A percentile compares a stretch with the other conserved stretches of the same genome.
Conservation (phyloP, 1,140 invertebrate genomes). For the Drosophila bocqueti region DNA sequence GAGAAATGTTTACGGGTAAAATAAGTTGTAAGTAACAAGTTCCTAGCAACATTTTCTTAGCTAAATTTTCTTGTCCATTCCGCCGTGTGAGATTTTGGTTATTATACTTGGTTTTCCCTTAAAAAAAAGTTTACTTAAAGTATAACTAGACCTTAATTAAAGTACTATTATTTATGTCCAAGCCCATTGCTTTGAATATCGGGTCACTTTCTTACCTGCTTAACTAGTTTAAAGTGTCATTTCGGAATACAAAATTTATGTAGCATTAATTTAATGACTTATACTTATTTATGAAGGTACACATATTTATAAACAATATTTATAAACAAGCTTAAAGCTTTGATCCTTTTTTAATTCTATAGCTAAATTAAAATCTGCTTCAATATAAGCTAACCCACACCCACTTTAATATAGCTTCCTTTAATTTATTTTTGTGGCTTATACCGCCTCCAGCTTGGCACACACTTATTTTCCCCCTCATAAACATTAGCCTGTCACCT, state of each 20-base stretch:
- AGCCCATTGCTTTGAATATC: neutral
- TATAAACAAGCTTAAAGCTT: neutral
- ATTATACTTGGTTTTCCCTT: too few relatives aligned
- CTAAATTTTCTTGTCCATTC: neutral
- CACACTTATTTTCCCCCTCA: neutral
- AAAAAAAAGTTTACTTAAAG: too few relatives aligned
- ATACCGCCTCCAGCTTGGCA: neutral
- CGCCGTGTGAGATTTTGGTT: too few relatives aligned
- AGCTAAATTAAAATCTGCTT: neutral
- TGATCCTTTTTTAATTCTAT: neutral
- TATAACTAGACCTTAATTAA: neutral
- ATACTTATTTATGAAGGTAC: neutral
- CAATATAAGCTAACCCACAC: neutral
- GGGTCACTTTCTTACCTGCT: neutral
- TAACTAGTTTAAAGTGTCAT: neutral
- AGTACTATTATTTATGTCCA: too few relatives aligned
- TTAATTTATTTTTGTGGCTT: too few relatives aligned
- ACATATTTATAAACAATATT: neutral
- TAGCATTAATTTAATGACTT: neutral
- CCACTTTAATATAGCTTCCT: too few relatives aligned
- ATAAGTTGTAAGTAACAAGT: neutral
- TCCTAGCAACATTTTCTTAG: neutral
- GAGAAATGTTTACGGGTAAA: neutral
- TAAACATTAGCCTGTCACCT: constrained; percentile 10
- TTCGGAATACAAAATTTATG: neutral